Conservation (phyloP, 2,797 vertebrate species). For the Gadopsis bispinosus region DNA sequence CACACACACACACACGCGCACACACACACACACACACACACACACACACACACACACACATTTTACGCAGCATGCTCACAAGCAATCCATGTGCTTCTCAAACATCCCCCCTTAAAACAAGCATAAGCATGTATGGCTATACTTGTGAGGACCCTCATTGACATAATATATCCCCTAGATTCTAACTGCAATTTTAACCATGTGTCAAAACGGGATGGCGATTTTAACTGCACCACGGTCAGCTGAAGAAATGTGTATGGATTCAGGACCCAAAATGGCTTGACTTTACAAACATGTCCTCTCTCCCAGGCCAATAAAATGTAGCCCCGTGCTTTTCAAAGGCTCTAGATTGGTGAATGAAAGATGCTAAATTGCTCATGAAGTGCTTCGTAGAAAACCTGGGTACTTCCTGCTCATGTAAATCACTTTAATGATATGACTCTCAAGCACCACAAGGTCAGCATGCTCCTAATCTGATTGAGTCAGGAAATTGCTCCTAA, state of each 20-base stretch:
- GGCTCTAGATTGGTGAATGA: neutral
- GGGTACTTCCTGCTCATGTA: constrained; percentile 55
- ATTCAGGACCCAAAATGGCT: too few relatives aligned
- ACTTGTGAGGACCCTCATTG: constrained; percentile 1
- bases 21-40: too few relatives aligned
- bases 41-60: constrained; percentile 4
- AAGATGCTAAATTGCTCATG: neutral
- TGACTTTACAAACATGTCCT: too few relatives aligned
- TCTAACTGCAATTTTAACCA: neutral
- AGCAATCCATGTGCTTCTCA: neutral
- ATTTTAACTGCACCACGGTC: neutral
- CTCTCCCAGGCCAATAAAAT: neutral
- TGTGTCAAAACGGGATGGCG: neutral
- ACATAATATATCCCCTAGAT: neutral
- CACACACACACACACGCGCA: too few relatives aligned
- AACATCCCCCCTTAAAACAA: neutral
- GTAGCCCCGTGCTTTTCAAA: neutral
- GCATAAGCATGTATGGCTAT: neutral
- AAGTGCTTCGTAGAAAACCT: neutral
- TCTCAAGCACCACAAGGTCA: constrained; percentile 68
- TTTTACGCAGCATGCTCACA: constrained; percentile 31
- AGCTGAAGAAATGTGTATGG: neutral
- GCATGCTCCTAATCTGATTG: constrained; percentile 73
- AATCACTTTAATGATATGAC: constrained; percentile 68
- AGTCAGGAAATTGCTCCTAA: constrained; percentile 83